Percentiles rank a stretch among this genome's conserved stretches.
Evolutionary conservation across 1,140 invertebrate genomes (phyloP).

Genomic region (Brachionus sp.): DNA sequence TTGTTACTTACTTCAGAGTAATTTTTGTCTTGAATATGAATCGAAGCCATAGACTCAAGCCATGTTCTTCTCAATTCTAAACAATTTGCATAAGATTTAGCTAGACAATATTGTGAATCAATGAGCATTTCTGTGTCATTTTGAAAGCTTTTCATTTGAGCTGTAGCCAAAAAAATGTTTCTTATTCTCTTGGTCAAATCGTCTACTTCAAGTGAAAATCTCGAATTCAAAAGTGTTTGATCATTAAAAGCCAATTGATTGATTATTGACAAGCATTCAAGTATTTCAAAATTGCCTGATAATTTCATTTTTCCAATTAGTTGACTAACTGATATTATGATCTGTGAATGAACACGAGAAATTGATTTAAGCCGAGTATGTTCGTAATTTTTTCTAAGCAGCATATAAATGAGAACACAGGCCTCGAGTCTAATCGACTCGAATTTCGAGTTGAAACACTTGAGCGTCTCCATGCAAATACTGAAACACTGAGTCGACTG

Average conservation of each 20-base stretch:
- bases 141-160: conserved; percentile 80
- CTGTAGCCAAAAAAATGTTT: conserved; percentile 86
- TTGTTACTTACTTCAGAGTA: conserved; percentile 68
- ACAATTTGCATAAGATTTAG: conserved; percentile 87
- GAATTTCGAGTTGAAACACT: conserved; percentile 75
- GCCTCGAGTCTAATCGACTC: conserved; percentile 77
- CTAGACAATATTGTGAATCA: conserved; percentile 85
- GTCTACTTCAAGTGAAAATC: conserved; percentile 78
- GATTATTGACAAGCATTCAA: conserved; percentile 83
- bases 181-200: conserved; percentile 84
- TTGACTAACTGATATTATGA: conserved; percentile 85
- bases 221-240: conserved; percentile 46
- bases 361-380: conserved; percentile 75
- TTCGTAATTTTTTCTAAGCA: conserved; percentile 89
- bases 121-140: conserved; percentile 84
- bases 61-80: conserved; percentile 85
- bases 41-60: conserved; percentile 80
- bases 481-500: conserved; percentile 2
- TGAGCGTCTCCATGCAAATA: conserved; percentile 61
- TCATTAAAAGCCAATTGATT: conserved; percentile 87
- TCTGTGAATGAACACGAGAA: conserved; percentile 77
- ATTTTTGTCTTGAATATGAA: conserved; percentile 74
- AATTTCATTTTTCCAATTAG: conserved; percentile 79
- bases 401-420: conserved; percentile 79
- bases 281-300: conserved; percentile 80